Evolutionary conservation across 2,113 vertebrate genomes (phyloP).

Genomic region (Capreolus pygargus): DNA sequence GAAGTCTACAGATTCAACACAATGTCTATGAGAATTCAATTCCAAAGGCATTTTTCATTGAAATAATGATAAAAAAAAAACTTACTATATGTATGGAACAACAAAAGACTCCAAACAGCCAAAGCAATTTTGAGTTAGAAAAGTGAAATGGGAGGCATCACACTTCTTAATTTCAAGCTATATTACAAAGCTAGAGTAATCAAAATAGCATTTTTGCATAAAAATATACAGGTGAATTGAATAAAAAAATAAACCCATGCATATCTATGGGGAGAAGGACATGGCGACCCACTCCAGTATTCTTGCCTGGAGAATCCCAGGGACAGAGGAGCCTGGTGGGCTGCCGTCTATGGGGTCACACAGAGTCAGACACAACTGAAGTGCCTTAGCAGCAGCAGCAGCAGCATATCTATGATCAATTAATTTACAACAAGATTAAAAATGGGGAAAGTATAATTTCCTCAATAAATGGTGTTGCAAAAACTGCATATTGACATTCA

Average conservation of each 20-base stretch:
- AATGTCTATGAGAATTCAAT: neutral
- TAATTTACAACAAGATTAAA: neutral
- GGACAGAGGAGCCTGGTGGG: neutral
- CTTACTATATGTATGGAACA: neutral
- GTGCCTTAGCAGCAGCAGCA: neutral
- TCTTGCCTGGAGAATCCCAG: neutral
- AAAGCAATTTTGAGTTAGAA: neutral
- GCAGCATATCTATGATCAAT: neutral
- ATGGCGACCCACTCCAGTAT: neutral
- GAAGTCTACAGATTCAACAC: neutral
- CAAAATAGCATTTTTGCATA: neutral
- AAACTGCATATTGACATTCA: neutral
- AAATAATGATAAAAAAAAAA: neutral
- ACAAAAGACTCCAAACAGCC: neutral
- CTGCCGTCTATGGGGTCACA: neutral
- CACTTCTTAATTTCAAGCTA: neutral
- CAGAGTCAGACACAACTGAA: fast-evolving
- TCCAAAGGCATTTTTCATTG: neutral
- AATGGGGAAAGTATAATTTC: neutral
- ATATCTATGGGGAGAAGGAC: neutral
- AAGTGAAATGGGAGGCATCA: neutral
- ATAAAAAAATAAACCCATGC: neutral
- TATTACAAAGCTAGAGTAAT: neutral
- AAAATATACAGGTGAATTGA: neutral
- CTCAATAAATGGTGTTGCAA: neutral